Percentiles rank a stretch among this genome's conserved stretches.
These are phyloP conservation scores for Epizoanthus stellaris DNA, from an alignment of 92 coral and sea anemone species.

Conservation along the genomic window DNA sequence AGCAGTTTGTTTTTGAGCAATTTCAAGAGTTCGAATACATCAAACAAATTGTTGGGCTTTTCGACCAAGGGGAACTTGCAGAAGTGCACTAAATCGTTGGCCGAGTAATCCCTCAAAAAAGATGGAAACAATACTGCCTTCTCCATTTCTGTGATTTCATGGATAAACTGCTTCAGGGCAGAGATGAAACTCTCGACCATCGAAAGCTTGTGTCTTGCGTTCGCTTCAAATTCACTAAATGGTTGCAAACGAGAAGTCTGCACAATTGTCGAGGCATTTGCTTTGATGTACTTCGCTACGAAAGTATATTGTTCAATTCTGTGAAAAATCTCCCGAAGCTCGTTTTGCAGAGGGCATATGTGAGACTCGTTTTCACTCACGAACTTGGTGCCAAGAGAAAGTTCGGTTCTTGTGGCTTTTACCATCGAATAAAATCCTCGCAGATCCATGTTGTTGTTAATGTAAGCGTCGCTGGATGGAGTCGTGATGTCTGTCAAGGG, in stretches of 20 bases:
- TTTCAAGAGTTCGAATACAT: conserved; percentile 70
- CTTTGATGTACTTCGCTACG: conserved; percentile 71
- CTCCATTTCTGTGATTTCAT: conserved; percentile 80
- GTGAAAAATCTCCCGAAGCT: conserved; percentile 68
- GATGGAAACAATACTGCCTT: conserved; percentile 83
- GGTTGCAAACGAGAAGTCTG: conserved; percentile 66
- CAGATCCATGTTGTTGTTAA: conserved; percentile 75
- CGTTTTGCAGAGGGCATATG: conserved; percentile 55
- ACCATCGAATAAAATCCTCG: conserved; percentile 76
- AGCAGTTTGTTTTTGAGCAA: conserved; percentile 66
- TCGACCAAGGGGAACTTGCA: conserved; percentile 29
- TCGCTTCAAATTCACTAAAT: conserved; percentile 68
- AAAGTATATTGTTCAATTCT: conserved; percentile 71
- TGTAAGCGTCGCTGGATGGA: conserved; percentile 42
- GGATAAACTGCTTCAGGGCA: conserved; percentile 67
- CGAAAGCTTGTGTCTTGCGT: conserved; percentile 20
- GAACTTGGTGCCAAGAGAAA: conserved; percentile 58
- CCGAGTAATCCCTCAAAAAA: conserved; percentile 65
- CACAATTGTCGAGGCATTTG: conserved; percentile 40
- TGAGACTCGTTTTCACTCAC: conserved; percentile 63
- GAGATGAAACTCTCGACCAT: conserved; percentile 55
- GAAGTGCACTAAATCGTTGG: conserved; percentile 48
- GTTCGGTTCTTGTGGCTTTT: conserved; percentile 76
- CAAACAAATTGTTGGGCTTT: conserved; percentile 59
- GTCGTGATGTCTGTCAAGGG: conserved; percentile 71